Base-by-base conservation (phyloP, 2,888 invertebrate genomes). In the Thera britannica region DNA sequence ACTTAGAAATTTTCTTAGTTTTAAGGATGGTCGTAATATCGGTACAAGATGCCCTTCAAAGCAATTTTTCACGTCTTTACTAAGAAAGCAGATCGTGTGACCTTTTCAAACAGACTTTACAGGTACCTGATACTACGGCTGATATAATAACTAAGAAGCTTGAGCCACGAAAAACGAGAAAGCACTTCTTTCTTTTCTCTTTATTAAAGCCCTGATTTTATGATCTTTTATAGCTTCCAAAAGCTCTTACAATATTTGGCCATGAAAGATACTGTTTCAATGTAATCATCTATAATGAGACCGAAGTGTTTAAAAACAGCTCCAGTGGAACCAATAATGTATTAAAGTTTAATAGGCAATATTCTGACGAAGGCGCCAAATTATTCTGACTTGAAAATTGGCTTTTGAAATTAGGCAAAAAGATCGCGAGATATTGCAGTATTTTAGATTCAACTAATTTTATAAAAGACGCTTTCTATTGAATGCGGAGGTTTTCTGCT, bases 261-360 rank as follows among this genome's bases (percentile, higher is more conserved):
- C 70, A 70, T 75, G 76, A 77, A 77, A 74, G 52, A 74, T 73
- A 77, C 73, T 78, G 76, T 78, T 73, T 79, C 77, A 81, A 79
- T 81, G 79, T 79, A 77, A 80, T 82, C 80, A 78, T 75, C 75
- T 77, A 68, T 70, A 73, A 80, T 77, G 78, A 78, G 77, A 72
- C 75, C 76, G 70, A 74, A 76, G 75, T 76, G 77, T 79, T 82
- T 79, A 75, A 77, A 66, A 78, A 76, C 75, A 77, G 77, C 78
- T 79, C 77, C 71, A 73, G 77, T 81, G 81, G 77, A 78, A 80
- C 82, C 78, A 79, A 82, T 78, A 78, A 75, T 75, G 77, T 82
- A 77, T 78, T 82, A 80, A 77, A 78, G 77, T 78, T 82, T 81
- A 79, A 83, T 77, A 76, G 75, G 73, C 75, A 72, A 78, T 68